A percentile compares a stretch with the other conserved stretches of the same genome.
phyloP scores from a whole-genome alignment of 1,140 invertebrate species.

The Idris sp. region DNA sequence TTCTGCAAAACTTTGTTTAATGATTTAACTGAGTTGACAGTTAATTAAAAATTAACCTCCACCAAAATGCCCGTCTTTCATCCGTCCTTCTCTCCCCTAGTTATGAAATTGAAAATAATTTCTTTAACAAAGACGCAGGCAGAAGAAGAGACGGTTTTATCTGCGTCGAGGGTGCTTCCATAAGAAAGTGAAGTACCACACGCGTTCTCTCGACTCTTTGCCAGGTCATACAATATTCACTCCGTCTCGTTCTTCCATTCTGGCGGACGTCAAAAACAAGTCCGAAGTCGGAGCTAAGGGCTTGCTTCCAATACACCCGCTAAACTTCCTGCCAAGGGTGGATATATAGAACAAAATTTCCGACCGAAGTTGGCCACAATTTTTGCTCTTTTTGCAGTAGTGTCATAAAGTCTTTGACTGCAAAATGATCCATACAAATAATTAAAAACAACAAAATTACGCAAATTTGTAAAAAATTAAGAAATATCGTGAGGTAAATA shows the following conservation, averaged over 20 bases:
- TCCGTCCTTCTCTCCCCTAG: neutral
- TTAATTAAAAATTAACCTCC: no score
- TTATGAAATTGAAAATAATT: conserved; percentile 4
- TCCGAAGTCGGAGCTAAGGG: conserved; percentile 57
- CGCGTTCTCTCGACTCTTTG: conserved; percentile 42
- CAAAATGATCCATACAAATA: no score
- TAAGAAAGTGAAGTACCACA: conserved; percentile 42
- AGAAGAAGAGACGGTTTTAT: conserved; percentile 4
- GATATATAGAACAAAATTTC: conserved; percentile 20
- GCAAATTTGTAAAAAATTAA: no score
- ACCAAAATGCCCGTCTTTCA: no score
- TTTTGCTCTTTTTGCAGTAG: conserved; percentile 56
- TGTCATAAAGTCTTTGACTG: conserved; percentile 33
- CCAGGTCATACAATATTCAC: conserved; percentile 70
- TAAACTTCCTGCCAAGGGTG: conserved; percentile 33
- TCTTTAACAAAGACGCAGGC: neutral
- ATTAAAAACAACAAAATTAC: no score
- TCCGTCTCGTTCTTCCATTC: conserved; percentile 64
- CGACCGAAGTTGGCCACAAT: conserved; percentile 58
- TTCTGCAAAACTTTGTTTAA: no score
- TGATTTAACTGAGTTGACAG: no score
- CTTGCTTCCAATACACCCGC: conserved; percentile 52
- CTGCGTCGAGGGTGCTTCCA: conserved; percentile 7
- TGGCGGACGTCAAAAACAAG: conserved; percentile 69
- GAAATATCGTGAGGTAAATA: no score